A percentile compares a stretch with the other conserved stretches of the same genome.
Evolutionary conservation across 2,888 invertebrate species (phyloP).

Genomic region (Ochropleura plecta): DNA sequence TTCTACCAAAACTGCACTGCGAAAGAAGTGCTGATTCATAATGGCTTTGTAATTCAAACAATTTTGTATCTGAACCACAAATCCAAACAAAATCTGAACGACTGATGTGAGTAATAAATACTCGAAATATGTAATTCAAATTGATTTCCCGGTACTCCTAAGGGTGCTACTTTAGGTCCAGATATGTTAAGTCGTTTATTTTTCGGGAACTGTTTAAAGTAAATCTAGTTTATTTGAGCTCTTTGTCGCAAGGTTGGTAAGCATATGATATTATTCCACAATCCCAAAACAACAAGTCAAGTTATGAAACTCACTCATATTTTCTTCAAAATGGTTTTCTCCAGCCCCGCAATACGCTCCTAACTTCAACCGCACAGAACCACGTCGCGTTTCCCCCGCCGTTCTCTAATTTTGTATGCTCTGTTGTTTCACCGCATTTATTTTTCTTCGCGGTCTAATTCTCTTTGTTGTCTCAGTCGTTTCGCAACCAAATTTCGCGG

Average conservation of each 20-base stretch:
- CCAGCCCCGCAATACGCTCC: slow-evolving; percentile 15
- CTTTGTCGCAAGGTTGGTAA: not conserved
- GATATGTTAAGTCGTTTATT: not conserved
- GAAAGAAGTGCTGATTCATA: not conserved
- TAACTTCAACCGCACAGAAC: slow-evolving; percentile 36
- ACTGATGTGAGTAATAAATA: not conserved
- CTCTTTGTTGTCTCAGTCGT: slow-evolving; percentile 89
- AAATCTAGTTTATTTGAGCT: not conserved
- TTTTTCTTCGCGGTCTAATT: slow-evolving; percentile 90
- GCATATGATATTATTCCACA: not conserved
- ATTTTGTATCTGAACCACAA: not conserved
- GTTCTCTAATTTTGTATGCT: slow-evolving; percentile 88
- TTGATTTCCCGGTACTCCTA: not conserved
- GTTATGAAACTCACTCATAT: not conserved
- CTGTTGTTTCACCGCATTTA: slow-evolving; percentile 87
- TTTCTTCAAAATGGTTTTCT: slow-evolving; percentile 12
- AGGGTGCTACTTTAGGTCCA: not conserved
- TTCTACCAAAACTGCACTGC: no score
- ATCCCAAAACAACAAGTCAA: not conserved
- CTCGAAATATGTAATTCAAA: not conserved
- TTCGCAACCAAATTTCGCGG: slow-evolving; percentile 88
- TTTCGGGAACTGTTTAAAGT: not conserved
- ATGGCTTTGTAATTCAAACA: not conserved
- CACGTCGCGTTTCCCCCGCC: slow-evolving; percentile 71
- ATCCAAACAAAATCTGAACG: not conserved